Conservation (phyloP, 2,113 vertebrate species). For the Dasyurus viverrinus region DNA sequence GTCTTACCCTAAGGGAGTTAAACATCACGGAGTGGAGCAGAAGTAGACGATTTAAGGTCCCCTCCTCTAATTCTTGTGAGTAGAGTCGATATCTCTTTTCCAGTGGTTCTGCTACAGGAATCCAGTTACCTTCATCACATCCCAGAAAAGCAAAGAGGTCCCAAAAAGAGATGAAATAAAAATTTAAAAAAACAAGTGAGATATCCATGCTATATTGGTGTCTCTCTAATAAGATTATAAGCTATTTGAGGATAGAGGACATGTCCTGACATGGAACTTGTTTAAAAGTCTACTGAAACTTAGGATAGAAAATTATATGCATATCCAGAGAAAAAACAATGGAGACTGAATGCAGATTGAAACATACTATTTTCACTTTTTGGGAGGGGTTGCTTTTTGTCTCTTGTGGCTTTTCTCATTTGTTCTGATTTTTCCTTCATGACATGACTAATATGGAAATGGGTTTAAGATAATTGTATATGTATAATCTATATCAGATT, state of each 20-base stretch:
- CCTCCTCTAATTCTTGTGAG: conserved; percentile 70
- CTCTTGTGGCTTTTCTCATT: too few relatives aligned
- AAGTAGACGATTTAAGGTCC: conserved; percentile 66
- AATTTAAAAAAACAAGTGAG: neutral
- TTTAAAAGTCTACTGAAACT: neutral
- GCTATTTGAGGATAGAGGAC: neutral
- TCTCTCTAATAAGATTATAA: neutral
- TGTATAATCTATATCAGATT: too few relatives aligned
- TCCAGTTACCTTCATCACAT: conserved; percentile 70
- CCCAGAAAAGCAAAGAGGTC: neutral
- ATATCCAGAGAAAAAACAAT: too few relatives aligned
- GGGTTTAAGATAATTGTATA: too few relatives aligned
- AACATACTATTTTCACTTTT: too few relatives aligned
- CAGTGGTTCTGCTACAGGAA: conserved; percentile 67
- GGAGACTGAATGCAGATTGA: too few relatives aligned
- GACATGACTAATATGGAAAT: too few relatives aligned
- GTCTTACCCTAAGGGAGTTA: conserved; percentile 71
- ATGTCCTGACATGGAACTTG: neutral
- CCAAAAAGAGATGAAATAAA: neutral
- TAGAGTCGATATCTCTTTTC: conserved; percentile 64
- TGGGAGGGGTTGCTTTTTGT: too few relatives aligned
- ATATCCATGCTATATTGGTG: neutral
- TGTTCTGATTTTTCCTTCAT: too few relatives aligned
- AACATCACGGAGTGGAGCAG: conserved; percentile 72
- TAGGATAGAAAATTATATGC: too few relatives aligned